Evolutionary conservation across 2,888 invertebrate species (phyloP).

Genomic region (Nebria salina): DNA sequence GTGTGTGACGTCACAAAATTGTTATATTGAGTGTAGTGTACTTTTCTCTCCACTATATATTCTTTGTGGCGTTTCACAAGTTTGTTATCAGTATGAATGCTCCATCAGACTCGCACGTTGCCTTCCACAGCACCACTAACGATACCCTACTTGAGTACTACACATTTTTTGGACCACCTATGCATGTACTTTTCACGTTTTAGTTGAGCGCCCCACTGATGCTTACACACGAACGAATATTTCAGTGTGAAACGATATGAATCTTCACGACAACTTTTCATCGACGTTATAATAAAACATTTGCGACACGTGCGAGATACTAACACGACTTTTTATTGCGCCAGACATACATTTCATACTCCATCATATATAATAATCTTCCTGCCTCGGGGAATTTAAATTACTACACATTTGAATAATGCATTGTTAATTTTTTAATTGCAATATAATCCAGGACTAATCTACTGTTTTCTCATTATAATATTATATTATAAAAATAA

Average conservation of each 20-base stretch:
- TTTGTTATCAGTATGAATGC: constrained; percentile 12
- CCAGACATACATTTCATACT: too few relatives aligned
- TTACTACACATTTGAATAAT: too few relatives aligned
- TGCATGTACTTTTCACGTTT: background rate
- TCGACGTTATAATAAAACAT: constrained; percentile 14
- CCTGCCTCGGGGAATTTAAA: too few relatives aligned
- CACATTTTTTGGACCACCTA: background rate
- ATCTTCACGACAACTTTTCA: constrained; percentile 3
- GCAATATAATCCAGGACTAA: too few relatives aligned
- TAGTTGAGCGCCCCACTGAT: background rate
- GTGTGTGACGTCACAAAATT: constrained; percentile 17
- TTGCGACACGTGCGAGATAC: constrained; percentile 4
- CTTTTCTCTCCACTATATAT: background rate
- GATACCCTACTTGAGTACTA: background rate
- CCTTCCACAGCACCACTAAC: background rate
- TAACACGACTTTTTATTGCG: background rate
- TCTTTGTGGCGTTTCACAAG: background rate
- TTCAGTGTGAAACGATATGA: constrained; percentile 4
- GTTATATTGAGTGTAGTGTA: constrained; percentile 14
- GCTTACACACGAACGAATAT: constrained; percentile 3
- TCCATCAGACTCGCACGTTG: background rate
- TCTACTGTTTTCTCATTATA: too few relatives aligned
- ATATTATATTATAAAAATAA: too few relatives aligned
- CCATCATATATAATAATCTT: too few relatives aligned
- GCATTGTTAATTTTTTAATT: too few relatives aligned